Evolutionary conservation across 2,797 vertebrate genomes (phyloP), one percentile per base, ranked within the genome.

Genomic region (Chelidonichthys spinosus): DNA sequence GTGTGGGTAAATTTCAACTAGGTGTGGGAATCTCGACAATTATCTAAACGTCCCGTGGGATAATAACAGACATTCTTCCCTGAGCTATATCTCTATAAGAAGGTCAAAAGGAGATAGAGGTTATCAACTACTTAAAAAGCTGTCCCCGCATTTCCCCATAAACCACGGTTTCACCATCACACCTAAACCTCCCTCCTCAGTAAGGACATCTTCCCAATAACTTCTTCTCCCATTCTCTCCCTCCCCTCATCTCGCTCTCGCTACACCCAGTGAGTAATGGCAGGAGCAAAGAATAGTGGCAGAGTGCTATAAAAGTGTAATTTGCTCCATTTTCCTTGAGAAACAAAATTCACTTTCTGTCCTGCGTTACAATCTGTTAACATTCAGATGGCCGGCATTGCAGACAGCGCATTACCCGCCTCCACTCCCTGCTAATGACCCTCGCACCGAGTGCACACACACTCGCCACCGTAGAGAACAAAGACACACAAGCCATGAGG

Each of bases 281-380:
- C 67, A 53, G 82, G 81, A 92, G 87, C 89, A 90, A 91, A 92
- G 84, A 84, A 94, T 91, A 92, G 92, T 94, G 94, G 91, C 92
- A 95, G 90, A 94, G 82, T 85, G 92, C 93, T 94, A 93, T 94
- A 95, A 94, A 94, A 94, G 92, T 93, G 93, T 93, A 93, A 95
- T 95, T 94, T 94, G 91, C 90, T 93, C 89, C 84, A 90, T 93
- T 94, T 94, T 95, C 90, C 84, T 89, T 72, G 13, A 82, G 87
- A 94, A 94, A 93, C 90, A 89, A 94, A 93, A 93, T 94, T 93
- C 93, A 90, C 89, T 90, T 89, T 92, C 86, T 87, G 78, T 85
- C 87, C 86, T 83, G 87, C 69, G 78, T 90, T 92, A 92, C 91
- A 92, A 94, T 94, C 91, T 90, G 91, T 92, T 93, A 93, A 92